Percentiles rank a stretch among this genome's conserved stretches.
phyloP scores from a whole-genome alignment of 2,888 invertebrate genomes.

The Ophonus ardosiacus region DNA sequence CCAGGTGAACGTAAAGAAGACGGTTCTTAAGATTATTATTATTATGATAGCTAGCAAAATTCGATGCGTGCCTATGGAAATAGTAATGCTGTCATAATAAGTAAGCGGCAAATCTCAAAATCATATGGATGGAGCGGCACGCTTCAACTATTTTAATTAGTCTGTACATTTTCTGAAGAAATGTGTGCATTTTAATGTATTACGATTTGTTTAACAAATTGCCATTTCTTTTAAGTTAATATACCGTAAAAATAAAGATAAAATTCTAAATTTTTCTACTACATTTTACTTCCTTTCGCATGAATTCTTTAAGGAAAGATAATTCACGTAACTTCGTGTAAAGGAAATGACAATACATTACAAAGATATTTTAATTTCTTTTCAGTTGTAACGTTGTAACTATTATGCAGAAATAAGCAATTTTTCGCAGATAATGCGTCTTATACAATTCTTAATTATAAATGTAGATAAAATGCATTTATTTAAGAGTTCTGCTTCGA shows the following conservation, averaged over 20 bases:
- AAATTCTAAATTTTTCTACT: conserved; percentile 9
- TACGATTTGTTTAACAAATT: neutral
- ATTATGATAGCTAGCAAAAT: no score
- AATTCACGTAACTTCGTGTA: neutral
- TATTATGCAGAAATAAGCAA: neutral
- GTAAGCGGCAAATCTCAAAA: no score
- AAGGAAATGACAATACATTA: conserved; percentile 38
- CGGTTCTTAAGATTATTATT: no score
- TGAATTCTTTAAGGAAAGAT: neutral
- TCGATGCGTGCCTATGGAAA: no score
- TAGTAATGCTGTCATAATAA: no score
- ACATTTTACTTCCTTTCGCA: conserved; percentile 34
- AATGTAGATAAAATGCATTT: neutral
- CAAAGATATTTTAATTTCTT: conserved; percentile 17
- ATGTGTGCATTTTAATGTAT: neutral
- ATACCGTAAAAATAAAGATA: conserved; percentile 11
- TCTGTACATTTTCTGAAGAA: no score
- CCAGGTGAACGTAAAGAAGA: no score
- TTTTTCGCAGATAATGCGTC: neutral
- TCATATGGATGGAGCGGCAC: no score
- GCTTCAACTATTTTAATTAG: no score
- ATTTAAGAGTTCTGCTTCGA: neutral
- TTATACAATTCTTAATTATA: neutral
- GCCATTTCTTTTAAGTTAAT: conserved; percentile 17
- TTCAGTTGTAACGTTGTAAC: neutral